These are phyloP conservation scores for Ectobius pallidus DNA, from an alignment of 2,888 invertebrate species.

Conservation along the genomic window DNA sequence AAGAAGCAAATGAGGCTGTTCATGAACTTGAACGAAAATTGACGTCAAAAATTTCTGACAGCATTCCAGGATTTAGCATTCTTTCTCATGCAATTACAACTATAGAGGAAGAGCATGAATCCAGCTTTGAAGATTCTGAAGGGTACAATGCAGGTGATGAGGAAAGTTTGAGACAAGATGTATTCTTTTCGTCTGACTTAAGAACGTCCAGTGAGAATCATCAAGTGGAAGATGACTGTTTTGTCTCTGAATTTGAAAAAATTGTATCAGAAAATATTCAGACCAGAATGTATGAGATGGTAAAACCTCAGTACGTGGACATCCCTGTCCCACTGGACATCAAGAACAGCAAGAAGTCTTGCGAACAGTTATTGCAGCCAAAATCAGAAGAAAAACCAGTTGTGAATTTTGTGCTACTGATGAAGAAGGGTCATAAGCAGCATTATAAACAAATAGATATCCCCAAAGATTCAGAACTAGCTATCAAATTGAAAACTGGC, in stretches of 20 bases:
- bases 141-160: background rate
- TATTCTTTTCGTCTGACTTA: no score
- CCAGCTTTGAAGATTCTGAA: background rate
- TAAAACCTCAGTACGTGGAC: conserved; percentile 84
- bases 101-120: background rate
- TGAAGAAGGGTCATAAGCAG: conserved; percentile 91
- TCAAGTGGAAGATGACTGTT: conserved; percentile 73
- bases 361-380: conserved; percentile 58
- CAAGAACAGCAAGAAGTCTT: conserved; percentile 79
- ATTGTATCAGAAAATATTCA: conserved; percentile 92
- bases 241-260: conserved; percentile 86
- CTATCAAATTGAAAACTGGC: conserved; percentile 85
- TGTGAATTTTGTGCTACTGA: conserved; percentile 90
- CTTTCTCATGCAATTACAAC: background rate
- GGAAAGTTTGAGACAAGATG: conserved; percentile 63
- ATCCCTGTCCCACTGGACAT: conserved; percentile 89
- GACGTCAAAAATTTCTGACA: background rate
- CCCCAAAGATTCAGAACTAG: conserved; percentile 85
- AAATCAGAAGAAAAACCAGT: conserved; percentile 60
- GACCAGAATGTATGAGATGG: conserved; percentile 78
- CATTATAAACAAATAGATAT: conserved; percentile 90
- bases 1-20: conserved; percentile 82
- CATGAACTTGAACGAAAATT: conserved; percentile 58
- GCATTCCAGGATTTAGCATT: background rate
- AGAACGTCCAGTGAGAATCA: background rate